Evolutionary conservation across 2,113 vertebrate species (phyloP).

Genomic region (Pollimyrus isidori): DNA sequence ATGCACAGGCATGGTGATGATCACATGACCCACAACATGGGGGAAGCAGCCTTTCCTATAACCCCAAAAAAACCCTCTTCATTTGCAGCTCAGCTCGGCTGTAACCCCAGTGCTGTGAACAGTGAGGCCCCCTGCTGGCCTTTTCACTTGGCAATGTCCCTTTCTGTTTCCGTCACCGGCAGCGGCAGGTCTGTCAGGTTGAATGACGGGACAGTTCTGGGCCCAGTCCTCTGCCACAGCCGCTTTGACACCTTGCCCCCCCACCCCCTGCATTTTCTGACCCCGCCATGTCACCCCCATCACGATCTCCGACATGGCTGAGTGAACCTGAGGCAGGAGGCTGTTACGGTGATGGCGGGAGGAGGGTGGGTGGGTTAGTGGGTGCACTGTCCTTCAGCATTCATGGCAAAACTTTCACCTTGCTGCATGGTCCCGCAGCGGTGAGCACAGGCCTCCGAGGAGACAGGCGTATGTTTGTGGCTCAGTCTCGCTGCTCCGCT

Average conservation of each 20-base stretch:
- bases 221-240: background rate
- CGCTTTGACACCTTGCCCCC: background rate
- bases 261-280: background rate
- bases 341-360: background rate
- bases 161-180: background rate
- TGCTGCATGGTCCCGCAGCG: background rate
- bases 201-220: background rate
- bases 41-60: background rate
- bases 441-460: background rate
- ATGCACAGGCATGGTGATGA: background rate
- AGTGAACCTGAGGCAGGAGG: conserved; percentile 1
- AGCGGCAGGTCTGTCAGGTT: background rate
- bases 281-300: conserved; percentile 8
- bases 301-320: background rate
- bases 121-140: background rate
- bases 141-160: background rate
- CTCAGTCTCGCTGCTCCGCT: background rate
- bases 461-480: background rate
- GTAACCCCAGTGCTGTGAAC: background rate
- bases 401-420: background rate
- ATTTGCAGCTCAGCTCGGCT: background rate
- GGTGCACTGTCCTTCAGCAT: background rate
- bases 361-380: background rate
- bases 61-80: background rate
- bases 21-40: background rate